These are phyloP conservation scores for Gobio gobio DNA, from an alignment of 2,113 vertebrate species.

Conservation along the genomic window DNA sequence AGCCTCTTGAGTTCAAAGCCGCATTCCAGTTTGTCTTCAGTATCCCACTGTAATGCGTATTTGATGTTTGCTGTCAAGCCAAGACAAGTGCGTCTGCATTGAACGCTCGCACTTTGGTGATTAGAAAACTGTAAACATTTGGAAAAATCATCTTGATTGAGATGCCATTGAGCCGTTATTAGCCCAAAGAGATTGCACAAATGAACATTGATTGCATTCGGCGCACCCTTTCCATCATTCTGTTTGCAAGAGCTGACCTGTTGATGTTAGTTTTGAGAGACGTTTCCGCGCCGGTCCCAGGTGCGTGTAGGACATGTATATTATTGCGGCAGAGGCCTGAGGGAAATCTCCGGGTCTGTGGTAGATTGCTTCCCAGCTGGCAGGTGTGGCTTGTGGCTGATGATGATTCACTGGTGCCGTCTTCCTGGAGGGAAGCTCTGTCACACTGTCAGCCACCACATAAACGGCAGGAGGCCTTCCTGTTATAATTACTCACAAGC, in stretches of 20 bases:
- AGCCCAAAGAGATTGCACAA: conserved; percentile 26
- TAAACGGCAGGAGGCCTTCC: background rate
- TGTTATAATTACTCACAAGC: conserved; percentile 6
- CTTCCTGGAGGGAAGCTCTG: conserved; percentile 49
- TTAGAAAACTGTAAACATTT: conserved; percentile 49
- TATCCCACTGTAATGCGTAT: conserved; percentile 31
- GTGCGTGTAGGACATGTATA: conserved; percentile 50
- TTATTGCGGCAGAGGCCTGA: conserved; percentile 2
- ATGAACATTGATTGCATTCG: conserved; percentile 36
- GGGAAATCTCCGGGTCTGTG: conserved; percentile 46
- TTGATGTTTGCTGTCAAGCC: conserved; percentile 38
- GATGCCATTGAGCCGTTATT: conserved; percentile 24
- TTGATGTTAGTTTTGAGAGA: conserved; percentile 19
- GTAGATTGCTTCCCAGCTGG: conserved; percentile 71
- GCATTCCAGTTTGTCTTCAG: conserved; percentile 28
- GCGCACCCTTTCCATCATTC: conserved; percentile 12
- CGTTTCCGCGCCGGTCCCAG: conserved; percentile 60
- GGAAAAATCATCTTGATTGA: conserved; percentile 36
- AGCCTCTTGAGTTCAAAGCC: background rate
- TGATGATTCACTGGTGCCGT: conserved; percentile 53
- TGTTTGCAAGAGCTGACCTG: conserved; percentile 20
- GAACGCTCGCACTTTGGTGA: conserved; percentile 38
- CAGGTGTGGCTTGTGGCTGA: conserved; percentile 72
- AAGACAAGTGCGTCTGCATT: conserved; percentile 8
- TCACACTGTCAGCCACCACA: conserved; percentile 25